Evolutionary conservation across 2,888 invertebrate species (phyloP).

Genomic region (Conistra vaccinii): DNA sequence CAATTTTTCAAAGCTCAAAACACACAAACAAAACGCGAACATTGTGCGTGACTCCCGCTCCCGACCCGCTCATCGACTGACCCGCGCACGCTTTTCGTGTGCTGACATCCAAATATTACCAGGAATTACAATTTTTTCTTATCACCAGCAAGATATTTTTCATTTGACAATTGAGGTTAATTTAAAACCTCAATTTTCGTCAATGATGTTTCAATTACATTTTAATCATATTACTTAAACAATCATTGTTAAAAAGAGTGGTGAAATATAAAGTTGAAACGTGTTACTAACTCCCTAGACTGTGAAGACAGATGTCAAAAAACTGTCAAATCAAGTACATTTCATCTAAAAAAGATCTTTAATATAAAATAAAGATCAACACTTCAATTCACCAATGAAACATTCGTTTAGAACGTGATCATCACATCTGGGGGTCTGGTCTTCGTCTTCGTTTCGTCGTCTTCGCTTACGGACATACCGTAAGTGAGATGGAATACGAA

Average conservation of each 20-base stretch:
- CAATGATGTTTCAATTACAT: neutral
- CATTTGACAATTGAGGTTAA: neutral
- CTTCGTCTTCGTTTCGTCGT: too few species aligned
- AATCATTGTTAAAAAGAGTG: neutral
- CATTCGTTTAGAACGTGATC: neutral
- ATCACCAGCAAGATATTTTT: too few species aligned
- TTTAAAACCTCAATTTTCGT: neutral
- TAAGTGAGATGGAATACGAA: too few species aligned
- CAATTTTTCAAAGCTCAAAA: too few species aligned
- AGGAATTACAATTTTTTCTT: too few species aligned
- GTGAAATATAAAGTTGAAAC: neutral
- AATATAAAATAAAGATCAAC: neutral
- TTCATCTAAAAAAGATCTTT: neutral
- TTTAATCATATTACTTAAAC: neutral
- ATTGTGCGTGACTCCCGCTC: too few species aligned
- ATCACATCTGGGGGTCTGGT: neutral
- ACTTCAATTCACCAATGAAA: neutral
- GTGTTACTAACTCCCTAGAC: neutral
- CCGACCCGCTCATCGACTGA: too few species aligned
- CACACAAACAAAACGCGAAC: too few species aligned
- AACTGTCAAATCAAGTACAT: neutral
- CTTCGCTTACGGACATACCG: too few species aligned
- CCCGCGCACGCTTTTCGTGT: too few species aligned
- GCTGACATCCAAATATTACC: too few species aligned
- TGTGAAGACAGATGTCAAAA: neutral